These are phyloP conservation scores for Drosophila sordidapex DNA, from an alignment of 2,888 invertebrate species.

Conservation along the genomic window DNA sequence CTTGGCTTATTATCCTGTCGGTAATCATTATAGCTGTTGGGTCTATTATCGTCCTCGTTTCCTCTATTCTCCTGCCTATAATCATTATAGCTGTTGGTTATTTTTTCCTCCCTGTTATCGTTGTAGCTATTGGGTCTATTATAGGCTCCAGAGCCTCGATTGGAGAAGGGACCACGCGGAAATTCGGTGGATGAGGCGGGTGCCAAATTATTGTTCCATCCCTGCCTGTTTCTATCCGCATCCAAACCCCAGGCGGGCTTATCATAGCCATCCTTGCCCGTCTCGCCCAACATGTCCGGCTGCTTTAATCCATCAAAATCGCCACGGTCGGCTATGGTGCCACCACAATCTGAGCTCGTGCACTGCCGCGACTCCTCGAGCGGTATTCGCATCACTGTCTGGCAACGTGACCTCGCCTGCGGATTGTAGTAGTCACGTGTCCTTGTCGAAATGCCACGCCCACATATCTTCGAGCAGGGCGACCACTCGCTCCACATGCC, in stretches of 20 bases:
- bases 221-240: slow-evolving; percentile 7
- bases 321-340: slow-evolving; percentile 62
- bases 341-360: slow-evolving; percentile 71
- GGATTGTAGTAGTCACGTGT: slow-evolving; percentile 88
- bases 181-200: neutral
- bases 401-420: slow-evolving; percentile 87
- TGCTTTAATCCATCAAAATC: slow-evolving; percentile 51
- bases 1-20: slow-evolving; percentile 3
- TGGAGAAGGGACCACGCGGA: slow-evolving; percentile 14
- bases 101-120: neutral
- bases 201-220: slow-evolving; percentile 27
- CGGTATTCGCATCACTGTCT: slow-evolving; percentile 79
- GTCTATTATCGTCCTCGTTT: neutral
- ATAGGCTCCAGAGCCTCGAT: slow-evolving; percentile 7
- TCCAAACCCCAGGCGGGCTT: slow-evolving; percentile 12
- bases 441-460: slow-evolving; percentile 88
- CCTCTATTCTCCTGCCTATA: slow-evolving; percentile 8
- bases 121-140: slow-evolving; percentile 5
- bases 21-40: slow-evolving; percentile 16
- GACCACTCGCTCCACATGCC: slow-evolving; percentile 92
- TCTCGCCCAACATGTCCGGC: slow-evolving; percentile 34
- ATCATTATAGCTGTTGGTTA: neutral
- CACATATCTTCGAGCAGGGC: slow-evolving; percentile 90
- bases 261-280: slow-evolving; percentile 32
- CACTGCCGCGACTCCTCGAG: slow-evolving; percentile 66